Evolutionary conservation across 2,888 invertebrate genomes (phyloP).

Genomic region (Cheilosia urbana): DNA sequence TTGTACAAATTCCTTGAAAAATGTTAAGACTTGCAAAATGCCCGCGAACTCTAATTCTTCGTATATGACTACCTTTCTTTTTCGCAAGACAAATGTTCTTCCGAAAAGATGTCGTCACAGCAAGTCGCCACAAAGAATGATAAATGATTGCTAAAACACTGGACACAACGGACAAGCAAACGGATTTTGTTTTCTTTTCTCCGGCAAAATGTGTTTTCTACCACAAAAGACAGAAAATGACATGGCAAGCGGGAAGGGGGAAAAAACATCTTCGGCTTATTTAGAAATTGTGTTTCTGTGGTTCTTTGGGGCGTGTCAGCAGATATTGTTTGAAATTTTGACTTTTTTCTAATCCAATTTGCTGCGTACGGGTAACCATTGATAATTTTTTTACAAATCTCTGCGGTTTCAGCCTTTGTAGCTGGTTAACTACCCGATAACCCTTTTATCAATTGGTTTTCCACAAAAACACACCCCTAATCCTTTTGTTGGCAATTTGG

Average conservation of each 20-base stretch:
- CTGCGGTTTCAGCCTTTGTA: constrained; percentile 64
- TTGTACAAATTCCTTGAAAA: constrained; percentile 54
- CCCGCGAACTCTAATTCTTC: constrained; percentile 39
- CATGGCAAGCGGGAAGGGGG: not conserved
- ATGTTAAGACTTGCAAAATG: constrained; percentile 23
- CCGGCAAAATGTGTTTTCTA: constrained; percentile 21
- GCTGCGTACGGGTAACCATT: constrained; percentile 47
- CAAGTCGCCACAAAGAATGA: constrained; percentile 63
- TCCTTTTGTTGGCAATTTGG: constrained; percentile 66
- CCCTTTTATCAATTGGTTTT: constrained; percentile 67
- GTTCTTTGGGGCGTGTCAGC: constrained; percentile 52
- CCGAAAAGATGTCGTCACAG: constrained; percentile 69
- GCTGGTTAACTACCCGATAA: constrained; percentile 54
- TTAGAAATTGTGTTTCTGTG: constrained; percentile 54
- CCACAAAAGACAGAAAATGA: constrained; percentile 22
- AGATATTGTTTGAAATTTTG: constrained; percentile 58
- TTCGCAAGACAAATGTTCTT: constrained; percentile 44
- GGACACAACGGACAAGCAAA: constrained; percentile 51
- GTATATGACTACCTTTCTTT: constrained; percentile 7
- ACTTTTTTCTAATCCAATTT: constrained; percentile 73
- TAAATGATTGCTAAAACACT: constrained; percentile 66
- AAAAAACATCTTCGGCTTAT: constrained; percentile 27
- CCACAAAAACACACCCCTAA: constrained; percentile 67
- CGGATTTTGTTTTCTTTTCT: constrained; percentile 25
- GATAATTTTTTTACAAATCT: constrained; percentile 60